Evolutionary conservation across 2,797 vertebrate genomes (phyloP), one percentile per base, ranked within the genome.

Genomic region (Fistularia commersonii): DNA sequence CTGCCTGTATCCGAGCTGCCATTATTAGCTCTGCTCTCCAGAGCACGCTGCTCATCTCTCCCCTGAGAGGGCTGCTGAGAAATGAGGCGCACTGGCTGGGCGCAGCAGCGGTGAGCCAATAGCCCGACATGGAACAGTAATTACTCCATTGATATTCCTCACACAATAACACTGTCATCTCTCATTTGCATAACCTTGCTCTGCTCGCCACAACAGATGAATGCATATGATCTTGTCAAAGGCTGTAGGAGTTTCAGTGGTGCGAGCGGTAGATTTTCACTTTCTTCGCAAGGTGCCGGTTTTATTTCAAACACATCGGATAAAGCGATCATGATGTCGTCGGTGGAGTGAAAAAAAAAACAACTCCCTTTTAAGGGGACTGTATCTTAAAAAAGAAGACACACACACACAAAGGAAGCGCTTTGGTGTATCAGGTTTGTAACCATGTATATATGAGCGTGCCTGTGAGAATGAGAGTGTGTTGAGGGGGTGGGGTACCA

Each of bases 101-200:
- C 85, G 84, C 87, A 79, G 90, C 81, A 85, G 89, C 84, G 80
- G 80, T 80, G 91, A 91, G 92, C 89, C 82, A 92, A 86, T 77
- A 83, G 92, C 91, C 86, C 79, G 82, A 88, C 90, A 90, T 92
- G 92, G 92, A 95, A 95, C 95, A 94, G 96, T 99, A 99, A 99
- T 99, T 98, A 97, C 96, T 98, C 95, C 94, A 98, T 98, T 98
- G 97, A 99, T 98, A 99, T 98, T 98, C 96, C 93, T 93, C 89
- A 85, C 93, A 95, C 96, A 96, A 97, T 97, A 95, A 95, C 87
- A 88, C 95, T 97, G 97, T 95, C 95, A 94, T 93, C 85, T 90
- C 93, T 93, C 93, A 97, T 99, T 98, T 99, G 93, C 96, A 98
- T 98, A 98, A 94, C 90, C 89, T 89, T 89, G 83, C 89, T 87